Base-by-base conservation (phyloP, 1,140 invertebrate species). In the Bombus waltoni region DNA sequence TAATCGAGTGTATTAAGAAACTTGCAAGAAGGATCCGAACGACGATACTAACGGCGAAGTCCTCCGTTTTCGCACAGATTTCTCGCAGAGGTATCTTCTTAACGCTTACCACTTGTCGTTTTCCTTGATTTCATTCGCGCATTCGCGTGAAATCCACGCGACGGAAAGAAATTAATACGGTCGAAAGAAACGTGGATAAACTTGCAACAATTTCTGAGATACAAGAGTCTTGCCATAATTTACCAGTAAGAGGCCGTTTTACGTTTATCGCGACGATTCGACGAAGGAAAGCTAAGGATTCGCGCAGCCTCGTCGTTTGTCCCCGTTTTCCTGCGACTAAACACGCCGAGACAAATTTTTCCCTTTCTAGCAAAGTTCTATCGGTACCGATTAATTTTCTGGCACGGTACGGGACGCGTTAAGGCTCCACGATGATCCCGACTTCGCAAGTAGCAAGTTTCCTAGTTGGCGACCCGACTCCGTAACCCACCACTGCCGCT, bases 361-460 rank as follows among this genome's bases (percentile, higher is more conserved):
- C 1, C 0, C 32, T 35, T 22, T 66, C 32, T 15, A 35, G 8
- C n/a, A 15, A 22, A 18, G n/a, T 9, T 35, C 8, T 18, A 18
- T 18, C 65, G 66, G 5, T 66, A 66, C 32, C 62, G 62, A 53
- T 68, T 44, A 44, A 72, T 73, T 73, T 44, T 73, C n/a, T 22
- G 6, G 10, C 40, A 53, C 8, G 22, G 47, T 22, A 9, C 25
- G 70, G 40, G 42, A n/a, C 70, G 70, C 25, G 28, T 28, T 1
- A 15, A n/a, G 28, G 40, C 42, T 32, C 18, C 47, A 32, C 53
- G 75, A 47, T 47, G 75, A 73, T 80, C 57, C 22, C 53, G 35
- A 42, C 2, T 57, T 28, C 18, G 47, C 32, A 22, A 22, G 25
- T 10, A 18, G 35, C n/a, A 66, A 85, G 79, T 85, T 85, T 81